Base-by-base conservation (phyloP, 2,797 vertebrate genomes). In the Scolopax bukidnonensis region DNA sequence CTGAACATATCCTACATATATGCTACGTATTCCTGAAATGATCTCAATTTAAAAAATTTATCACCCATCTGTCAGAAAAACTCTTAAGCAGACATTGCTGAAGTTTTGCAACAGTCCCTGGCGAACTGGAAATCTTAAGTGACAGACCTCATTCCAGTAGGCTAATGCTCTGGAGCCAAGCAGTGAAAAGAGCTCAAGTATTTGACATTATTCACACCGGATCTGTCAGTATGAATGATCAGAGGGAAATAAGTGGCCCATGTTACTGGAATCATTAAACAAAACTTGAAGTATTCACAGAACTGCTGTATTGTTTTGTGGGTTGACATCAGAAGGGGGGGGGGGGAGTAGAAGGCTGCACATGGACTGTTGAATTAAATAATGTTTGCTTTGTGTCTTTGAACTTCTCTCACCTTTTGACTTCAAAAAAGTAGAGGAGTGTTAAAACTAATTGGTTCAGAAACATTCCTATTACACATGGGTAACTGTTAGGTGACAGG, bases 41-140 rank as follows among this genome's bases (percentile, higher is more conserved):
- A 71, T 91, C 36, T 59, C 61, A 91, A 59, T 95, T 94, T 65
- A 87, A 94, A 93, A 75, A 89, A 94, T 4, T 54, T 75, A 90
- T 79, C 78, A 47, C 68, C 24, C 0, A 2, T 69, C 67, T 79
- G 59, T 89, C 90, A 86, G 73, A 86, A 84, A 36, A 95, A 59
- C 23, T 93, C 56, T 84, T 54, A 51, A 80, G 51, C 36, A 76
- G 90, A 50, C 51, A n/a, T 41, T 90, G 86, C 67, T 87, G 86
- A 87, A 89, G 33, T 63, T 69, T 71, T 76, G 30, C 69, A 90
- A 63, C 21, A 36, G 70, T 92, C 81, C 60, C 78, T 64, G 60
- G 38, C 8, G 11, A 77, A 82, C 16, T 80, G 56, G 77, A 84
- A 87, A 83, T 85, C 56, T 23, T 76, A 77, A 87, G 24, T 90